A percentile compares a stretch with the other conserved stretches of the same genome.
These are phyloP conservation scores for Ispidina picta DNA, from an alignment of 2,797 vertebrate species.

Conservation along the genomic window DNA sequence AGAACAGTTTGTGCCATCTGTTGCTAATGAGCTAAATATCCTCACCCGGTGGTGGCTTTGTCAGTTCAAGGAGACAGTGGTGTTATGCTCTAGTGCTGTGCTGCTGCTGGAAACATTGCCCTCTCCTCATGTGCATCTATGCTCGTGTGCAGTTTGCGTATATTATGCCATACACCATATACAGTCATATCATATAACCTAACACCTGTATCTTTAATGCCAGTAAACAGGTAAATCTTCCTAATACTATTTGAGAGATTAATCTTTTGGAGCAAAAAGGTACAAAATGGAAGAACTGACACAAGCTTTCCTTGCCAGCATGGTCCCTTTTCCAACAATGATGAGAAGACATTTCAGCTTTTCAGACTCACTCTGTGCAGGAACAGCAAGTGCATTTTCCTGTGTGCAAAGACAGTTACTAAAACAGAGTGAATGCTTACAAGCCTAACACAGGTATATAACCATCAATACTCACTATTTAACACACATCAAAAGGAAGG, in stretches of 20 bases:
- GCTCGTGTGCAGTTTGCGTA: not conserved
- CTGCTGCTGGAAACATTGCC: not conserved
- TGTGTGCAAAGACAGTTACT: not conserved
- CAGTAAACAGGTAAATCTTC: not conserved
- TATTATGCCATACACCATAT: not conserved
- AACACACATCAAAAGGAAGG: not conserved
- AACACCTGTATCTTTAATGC: not conserved
- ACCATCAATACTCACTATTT: not conserved
- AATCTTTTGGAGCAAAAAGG: not conserved
- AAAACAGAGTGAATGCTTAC: not conserved
- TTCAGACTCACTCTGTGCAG: rapidly evolving
- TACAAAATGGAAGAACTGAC: not conserved
- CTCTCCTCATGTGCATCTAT: not conserved
- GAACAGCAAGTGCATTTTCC: not conserved
- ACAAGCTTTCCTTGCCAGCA: not conserved
- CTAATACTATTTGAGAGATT: not conserved
- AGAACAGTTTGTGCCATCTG: not conserved
- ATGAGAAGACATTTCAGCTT: not conserved
- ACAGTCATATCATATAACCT: not conserved
- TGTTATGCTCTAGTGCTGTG: not conserved
- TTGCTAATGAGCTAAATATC: not conserved
- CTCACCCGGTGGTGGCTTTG: not conserved
- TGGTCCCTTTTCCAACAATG: not conserved
- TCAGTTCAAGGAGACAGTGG: not conserved
- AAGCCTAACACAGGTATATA: not conserved